Percentiles rank a stretch among this genome's conserved stretches.
Conservation (phyloP, 92 coral and sea anemone genomes). For the Bergia sp. region DNA sequence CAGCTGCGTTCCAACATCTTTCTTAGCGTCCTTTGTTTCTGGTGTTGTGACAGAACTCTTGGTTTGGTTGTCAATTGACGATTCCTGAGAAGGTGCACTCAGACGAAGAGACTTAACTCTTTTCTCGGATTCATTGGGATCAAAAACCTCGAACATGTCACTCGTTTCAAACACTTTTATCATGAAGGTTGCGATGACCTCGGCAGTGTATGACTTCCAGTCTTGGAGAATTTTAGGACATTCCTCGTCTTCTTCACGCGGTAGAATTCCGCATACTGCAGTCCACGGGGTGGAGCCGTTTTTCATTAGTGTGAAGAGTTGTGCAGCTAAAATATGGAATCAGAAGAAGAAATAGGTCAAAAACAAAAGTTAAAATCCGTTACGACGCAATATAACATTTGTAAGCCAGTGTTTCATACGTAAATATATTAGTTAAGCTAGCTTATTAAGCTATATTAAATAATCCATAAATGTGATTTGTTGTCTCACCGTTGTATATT, state of each 20-base stretch:
- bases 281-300: not conserved
- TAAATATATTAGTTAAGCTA: not conserved
- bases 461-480: too few species aligned
- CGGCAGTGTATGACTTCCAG: slow-evolving; percentile 1
- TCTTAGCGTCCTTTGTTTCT: not conserved
- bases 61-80: not conserved
- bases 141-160: slow-evolving; percentile 9
- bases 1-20: not conserved
- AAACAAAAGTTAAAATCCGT: not conserved
- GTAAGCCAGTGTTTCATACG: too few species aligned
- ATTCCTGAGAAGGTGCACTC: slow-evolving; percentile 3
- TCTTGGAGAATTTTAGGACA: not conserved
- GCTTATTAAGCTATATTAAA: too few species aligned
- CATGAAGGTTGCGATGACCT: slow-evolving; percentile 4
- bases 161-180: not conserved
- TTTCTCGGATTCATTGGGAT: not conserved
- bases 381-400: not conserved
- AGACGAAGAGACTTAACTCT: slow-evolving; percentile 19
- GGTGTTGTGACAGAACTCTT: not conserved
- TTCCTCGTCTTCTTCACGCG: not conserved
- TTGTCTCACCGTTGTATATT: too few species aligned
- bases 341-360: not conserved
- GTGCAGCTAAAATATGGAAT: not conserved
- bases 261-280: not conserved
- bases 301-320: not conserved